Evolutionary conservation across 1,140 invertebrate species (phyloP).

Genomic region (Bombus affinis): DNA sequence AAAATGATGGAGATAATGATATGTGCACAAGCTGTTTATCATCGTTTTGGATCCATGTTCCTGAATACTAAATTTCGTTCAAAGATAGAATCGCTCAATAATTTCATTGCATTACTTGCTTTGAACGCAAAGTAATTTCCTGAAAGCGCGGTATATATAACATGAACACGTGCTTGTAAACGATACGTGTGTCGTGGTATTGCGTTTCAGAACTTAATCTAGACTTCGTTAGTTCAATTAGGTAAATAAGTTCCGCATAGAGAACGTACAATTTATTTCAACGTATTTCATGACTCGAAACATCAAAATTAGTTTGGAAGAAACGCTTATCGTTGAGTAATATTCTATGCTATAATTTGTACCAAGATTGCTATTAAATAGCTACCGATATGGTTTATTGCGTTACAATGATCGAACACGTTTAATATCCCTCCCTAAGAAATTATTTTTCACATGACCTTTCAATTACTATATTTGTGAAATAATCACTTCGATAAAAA

Average conservation of each 20-base stretch:
- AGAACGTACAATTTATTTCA: not conserved
- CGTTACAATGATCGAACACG: too few relatives aligned
- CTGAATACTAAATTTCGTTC: not conserved
- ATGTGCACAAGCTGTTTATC: not conserved
- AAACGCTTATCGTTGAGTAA: not conserved
- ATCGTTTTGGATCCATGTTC: not conserved
- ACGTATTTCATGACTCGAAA: not conserved
- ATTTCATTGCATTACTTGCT: not conserved
- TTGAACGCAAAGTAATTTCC: not conserved
- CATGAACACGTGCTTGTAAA: not conserved
- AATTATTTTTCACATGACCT: too few relatives aligned
- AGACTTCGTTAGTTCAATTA: not conserved
- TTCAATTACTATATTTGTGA: too few relatives aligned
- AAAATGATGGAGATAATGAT: not conserved
- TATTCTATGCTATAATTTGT: not conserved
- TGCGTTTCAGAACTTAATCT: not conserved
- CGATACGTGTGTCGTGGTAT: not conserved
- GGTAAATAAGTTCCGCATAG: not conserved
- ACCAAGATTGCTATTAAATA: not conserved
- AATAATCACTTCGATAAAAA: too few relatives aligned
- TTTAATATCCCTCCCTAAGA: fast-evolving
- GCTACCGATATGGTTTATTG: too few relatives aligned
- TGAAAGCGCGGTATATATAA: not conserved
- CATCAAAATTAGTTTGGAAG: not conserved
- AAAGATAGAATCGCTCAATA: not conserved